Conservation (phyloP, 2,113 vertebrate genomes). For the Micromys minutus region DNA sequence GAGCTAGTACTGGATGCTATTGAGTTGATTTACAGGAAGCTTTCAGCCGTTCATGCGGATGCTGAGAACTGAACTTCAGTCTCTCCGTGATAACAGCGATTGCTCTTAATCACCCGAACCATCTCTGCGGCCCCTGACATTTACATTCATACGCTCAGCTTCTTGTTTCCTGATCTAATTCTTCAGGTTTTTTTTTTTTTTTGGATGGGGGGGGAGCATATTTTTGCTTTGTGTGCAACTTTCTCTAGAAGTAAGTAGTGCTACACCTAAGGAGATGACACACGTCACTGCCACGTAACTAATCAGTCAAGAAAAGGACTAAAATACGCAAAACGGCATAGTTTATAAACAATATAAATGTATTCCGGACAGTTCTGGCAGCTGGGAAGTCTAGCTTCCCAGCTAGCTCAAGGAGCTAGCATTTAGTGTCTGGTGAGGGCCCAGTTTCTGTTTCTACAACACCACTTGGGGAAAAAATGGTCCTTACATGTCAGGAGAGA, state of each 20-base stretch:
- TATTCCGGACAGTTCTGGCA: neutral
- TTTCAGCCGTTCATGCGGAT: neutral
- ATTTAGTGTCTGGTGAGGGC: neutral
- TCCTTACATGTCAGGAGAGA: neutral
- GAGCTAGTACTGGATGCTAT: neutral
- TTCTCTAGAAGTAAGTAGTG: neutral
- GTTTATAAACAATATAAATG: neutral
- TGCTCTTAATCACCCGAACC: neutral
- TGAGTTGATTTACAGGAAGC: neutral
- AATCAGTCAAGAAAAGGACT: neutral
- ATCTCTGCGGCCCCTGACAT: neutral
- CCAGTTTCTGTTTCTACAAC: neutral
- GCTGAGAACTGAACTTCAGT: neutral
- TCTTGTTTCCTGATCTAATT: neutral
- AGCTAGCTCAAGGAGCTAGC: neutral
- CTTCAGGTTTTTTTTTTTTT: neutral
- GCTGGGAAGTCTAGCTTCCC: neutral
- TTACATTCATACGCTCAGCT: neutral
- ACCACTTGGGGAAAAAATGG: neutral
- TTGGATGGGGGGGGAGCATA: too few relatives aligned
- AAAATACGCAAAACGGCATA: neutral
- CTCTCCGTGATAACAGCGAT: neutral
- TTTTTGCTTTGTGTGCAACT: neutral
- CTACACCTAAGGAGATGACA: neutral
- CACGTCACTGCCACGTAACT: neutral